Evolutionary conservation across 1,140 invertebrate genomes (phyloP), one percentile per base, ranked within the genome.

Genomic region (Antheraea pernyi): DNA sequence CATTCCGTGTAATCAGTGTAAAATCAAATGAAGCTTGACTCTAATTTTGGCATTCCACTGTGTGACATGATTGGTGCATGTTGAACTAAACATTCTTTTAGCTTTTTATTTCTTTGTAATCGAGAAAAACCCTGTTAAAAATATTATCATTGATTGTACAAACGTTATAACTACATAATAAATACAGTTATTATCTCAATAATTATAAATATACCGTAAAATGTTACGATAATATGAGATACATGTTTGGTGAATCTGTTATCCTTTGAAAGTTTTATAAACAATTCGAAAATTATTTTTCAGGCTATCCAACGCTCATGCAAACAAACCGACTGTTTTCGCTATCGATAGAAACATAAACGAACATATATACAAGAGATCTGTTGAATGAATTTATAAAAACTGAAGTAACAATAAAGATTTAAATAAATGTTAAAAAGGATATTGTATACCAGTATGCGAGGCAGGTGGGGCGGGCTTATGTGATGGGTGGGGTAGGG

Each of bases 401-500:
- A 53, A 16, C 46, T 53, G 46, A 42, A 53, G 46, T 53, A 53
- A 53, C 46, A 53, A 53, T 73, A 69, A 72, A 78, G 79, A 71
- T 67, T 70, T 75, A 76, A 70, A 72, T 69, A 65, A 81, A 72
- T 81, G 82, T 71, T 78, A 80, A 86, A 85, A 85, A 78, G 84
- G 81, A 81, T 69, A 79, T 81, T 83, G 76, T 79, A 53, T 65
- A 71, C 77, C 75, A 80, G 69, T 81, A 78, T 75, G 76, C 76
- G 81, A 68, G 71, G 73, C 78, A 74, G 82, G 84, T 74, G 79
- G 70, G 69, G 78, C 74, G 81, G 82, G 82, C 74, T 81, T 71
- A 78, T 89, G 90, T 88, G 87, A 89, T 89, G 86, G 91, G 88
- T 79, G 89, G 88, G 81, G 87, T 88, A 81, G 87, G 91, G 88